Conservation (phyloP, 2,797 vertebrate genomes). For the Acrocephalus scirpaceus region DNA sequence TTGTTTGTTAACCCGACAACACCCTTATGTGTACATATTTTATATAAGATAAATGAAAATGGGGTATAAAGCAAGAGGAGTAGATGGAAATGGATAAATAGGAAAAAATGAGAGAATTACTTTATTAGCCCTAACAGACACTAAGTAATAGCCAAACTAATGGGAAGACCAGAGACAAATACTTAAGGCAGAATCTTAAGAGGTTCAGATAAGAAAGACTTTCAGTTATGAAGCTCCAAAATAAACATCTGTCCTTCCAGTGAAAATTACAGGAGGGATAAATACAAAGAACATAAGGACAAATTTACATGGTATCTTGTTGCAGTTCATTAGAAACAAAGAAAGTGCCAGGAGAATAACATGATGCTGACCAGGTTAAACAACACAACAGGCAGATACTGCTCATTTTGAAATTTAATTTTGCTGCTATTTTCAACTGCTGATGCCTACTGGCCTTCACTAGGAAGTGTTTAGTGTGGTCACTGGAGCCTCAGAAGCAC, state of each 20-base stretch:
- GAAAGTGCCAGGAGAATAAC: background rate
- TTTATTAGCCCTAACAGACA: background rate
- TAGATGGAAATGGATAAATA: background rate
- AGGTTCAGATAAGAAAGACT: background rate
- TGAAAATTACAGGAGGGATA: background rate
- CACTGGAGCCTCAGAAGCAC: background rate
- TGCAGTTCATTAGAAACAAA: background rate
- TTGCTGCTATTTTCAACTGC: background rate
- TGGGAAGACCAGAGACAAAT: background rate
- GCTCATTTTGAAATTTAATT: background rate
- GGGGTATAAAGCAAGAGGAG: background rate
- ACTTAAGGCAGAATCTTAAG: background rate
- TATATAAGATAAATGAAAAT: background rate
- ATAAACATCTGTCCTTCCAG: background rate
- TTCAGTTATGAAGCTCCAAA: background rate
- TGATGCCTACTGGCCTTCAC: background rate
- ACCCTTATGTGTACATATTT: background rate
- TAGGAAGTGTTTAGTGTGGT: background rate
- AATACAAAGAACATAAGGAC: background rate
- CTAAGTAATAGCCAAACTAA: background rate
- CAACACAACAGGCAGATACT: background rate
- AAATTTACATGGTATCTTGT: background rate
- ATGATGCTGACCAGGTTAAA: background rate
- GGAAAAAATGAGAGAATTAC: background rate
- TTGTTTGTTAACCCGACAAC: background rate